Base-by-base conservation (phyloP, 2,888 invertebrate species). In the Epinotia brunnichana region DNA sequence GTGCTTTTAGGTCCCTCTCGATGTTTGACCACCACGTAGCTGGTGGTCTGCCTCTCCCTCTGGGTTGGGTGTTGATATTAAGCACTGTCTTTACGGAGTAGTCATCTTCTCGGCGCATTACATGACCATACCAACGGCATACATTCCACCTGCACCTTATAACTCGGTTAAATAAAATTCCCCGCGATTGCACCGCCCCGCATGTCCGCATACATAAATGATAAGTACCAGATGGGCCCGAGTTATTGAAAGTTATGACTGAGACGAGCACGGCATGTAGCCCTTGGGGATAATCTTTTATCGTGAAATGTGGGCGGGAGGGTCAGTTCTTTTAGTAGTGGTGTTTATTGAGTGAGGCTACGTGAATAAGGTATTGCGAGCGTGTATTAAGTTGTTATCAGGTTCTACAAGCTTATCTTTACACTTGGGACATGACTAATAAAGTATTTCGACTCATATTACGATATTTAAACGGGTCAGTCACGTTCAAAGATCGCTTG, bases 201-300 rank as follows among this genome's bases (percentile, higher is more conserved):
- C 51, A 35, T 2, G 35, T n/a, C 9, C 64, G 64, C 66, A 66
- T 66, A 66, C 66, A 66, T 66, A 66, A 66, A 56, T 56, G 54
- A 66, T 56, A 41, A 66, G 66, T 5, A n/a, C 21, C 54, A 66
- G 66, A 66, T 56, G 66, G 54, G 48, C 48, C 59, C 48, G 48
- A 48, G 57, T 59, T 68, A 68, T 67, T 59, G 67, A 68, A 68
- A 59, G 17, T 59, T 68, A 68, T 19, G 67, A 48, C 44, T 15
- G 17, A 17, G 24, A 68, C 67, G 67, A 21, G 64, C 59, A 24
- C 13, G n/a, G 48, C 10, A 57, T n/a, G 67, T 4, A 48, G 4
- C 67, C 48, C 57, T 48, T 3, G 67, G 67, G 67, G 9, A 68
- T 68, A 68, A 59, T 68, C 57, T 68, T 24, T 68, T 59, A 68